Conservation (phyloP, 2,797 vertebrate species). For the Chelonia mydas region DNA sequence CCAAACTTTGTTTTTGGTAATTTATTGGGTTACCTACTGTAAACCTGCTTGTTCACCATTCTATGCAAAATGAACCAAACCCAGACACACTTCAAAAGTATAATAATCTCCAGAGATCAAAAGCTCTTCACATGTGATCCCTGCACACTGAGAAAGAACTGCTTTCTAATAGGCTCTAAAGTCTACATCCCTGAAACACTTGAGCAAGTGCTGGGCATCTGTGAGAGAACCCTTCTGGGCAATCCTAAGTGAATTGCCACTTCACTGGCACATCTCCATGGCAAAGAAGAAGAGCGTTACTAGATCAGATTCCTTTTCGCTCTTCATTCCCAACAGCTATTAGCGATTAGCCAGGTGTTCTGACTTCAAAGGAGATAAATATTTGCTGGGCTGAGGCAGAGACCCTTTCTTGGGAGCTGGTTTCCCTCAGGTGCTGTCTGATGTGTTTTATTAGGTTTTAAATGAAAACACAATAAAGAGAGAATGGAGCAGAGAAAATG, state of each 20-base stretch:
- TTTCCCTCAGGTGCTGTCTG: background rate
- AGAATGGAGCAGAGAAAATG: background rate
- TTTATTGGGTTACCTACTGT: rapidly evolving
- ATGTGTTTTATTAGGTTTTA: background rate
- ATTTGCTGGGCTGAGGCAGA: conserved; percentile 6
- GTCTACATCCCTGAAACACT: background rate
- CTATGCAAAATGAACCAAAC: background rate
- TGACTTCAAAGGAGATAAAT: conserved; percentile 82
- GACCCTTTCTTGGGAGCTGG: background rate
- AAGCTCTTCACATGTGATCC: background rate
- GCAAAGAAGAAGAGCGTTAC: rapidly evolving
- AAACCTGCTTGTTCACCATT: rapidly evolving
- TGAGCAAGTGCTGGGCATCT: rapidly evolving
- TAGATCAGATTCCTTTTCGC: background rate
- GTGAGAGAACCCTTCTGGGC: background rate
- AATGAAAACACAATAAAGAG: background rate
- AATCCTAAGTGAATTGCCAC: background rate
- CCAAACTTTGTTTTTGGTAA: background rate
- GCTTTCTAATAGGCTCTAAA: background rate
- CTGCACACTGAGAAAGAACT: background rate
- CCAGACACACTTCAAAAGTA: background rate
- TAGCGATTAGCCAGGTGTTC: conserved; percentile 84
- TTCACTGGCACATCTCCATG: background rate
- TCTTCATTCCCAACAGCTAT: conserved; percentile 67
- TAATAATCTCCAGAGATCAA: background rate